Conservation (phyloP, 1,140 invertebrate species). For the Patella vulgata region DNA sequence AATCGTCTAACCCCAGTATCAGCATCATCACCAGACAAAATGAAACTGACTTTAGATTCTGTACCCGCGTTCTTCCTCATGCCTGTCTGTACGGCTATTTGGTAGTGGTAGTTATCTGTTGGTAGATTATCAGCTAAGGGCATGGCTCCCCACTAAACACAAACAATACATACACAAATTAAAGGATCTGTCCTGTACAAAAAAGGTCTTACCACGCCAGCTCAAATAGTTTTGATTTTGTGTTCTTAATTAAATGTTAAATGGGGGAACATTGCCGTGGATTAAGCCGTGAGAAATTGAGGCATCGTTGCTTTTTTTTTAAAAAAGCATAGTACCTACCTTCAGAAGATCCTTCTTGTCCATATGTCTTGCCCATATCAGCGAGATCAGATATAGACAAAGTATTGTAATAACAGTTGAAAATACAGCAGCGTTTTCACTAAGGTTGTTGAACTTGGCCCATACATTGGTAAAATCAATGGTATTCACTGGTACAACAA, state of each 20-base stretch:
- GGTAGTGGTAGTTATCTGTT: constrained; percentile 64
- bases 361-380: constrained; percentile 69
- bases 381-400: constrained; percentile 65
- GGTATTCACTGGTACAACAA: constrained; percentile 70
- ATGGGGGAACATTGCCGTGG: no score
- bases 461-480: constrained; percentile 72
- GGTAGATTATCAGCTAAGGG: constrained; percentile 66
- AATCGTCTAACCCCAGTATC: constrained; percentile 63
- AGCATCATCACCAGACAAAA: constrained; percentile 61
- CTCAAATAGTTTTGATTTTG: no score
- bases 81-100: constrained; percentile 63
- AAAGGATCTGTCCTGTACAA: no score
- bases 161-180: no score
- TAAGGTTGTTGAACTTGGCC: constrained; percentile 62
- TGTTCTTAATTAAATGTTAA: no score
- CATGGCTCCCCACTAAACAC: constrained; percentile 59
- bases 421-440: constrained; percentile 65
- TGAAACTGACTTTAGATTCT: constrained; percentile 60
- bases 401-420: constrained; percentile 69
- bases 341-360: constrained; percentile 67
- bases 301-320: no score
- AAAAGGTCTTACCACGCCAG: no score
- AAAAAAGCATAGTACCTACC: no score
- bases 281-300: no score
- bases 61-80: constrained; percentile 60